Base-by-base conservation (phyloP, 2,113 vertebrate genomes). In the Myiopsitta monachus region DNA sequence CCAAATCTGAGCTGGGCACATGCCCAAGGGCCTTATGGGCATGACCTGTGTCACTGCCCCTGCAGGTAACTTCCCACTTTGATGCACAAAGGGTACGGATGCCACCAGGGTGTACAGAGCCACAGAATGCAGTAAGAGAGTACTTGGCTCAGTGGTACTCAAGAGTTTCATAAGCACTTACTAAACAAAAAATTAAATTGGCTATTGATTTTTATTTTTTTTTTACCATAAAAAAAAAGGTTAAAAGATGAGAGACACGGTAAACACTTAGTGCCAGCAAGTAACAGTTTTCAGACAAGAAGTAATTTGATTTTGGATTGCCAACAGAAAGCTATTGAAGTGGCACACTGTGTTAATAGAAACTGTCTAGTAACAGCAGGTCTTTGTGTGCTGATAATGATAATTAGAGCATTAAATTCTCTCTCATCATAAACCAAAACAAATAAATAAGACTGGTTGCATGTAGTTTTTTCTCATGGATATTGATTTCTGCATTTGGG, bases 371-470 rank as follows among this genome's bases (percentile, higher is more conserved):
- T 47, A 96, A 83, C 86, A 93, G 96, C 95, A 96, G 92, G 94
- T 94, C 92, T 89, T 90, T 85, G 74, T 95, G 92, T 10, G 6
- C 94, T 87, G 96, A 93, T 97, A 93, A 88, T 96, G 88, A 88
- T 93, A 96, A 97, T 96, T 92, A 91, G 27, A 79, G 44, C 86
- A 59, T 39, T 49, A 78, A 84, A 94, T 91, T 91, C 41, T 93
- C 88, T 75, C 86, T 87, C 62, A 64, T 93, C 80, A 69, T 87
- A 92, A 93, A 79, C 13, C 62, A 79, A 85, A 83, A 9, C 41
- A 86, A 92, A 92, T 90, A 92, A 95, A 80, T 92, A 90, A 84
- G 57, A n/a, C 22, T 57, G 52, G 14, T 66, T 89, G 52, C 18
- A 7, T 64, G 30, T 27, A 52, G 11, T 82, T 52, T 81, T 75